Conservation (phyloP, 64 coral and sea anemone genomes). For the Trachythela sp. region DNA sequence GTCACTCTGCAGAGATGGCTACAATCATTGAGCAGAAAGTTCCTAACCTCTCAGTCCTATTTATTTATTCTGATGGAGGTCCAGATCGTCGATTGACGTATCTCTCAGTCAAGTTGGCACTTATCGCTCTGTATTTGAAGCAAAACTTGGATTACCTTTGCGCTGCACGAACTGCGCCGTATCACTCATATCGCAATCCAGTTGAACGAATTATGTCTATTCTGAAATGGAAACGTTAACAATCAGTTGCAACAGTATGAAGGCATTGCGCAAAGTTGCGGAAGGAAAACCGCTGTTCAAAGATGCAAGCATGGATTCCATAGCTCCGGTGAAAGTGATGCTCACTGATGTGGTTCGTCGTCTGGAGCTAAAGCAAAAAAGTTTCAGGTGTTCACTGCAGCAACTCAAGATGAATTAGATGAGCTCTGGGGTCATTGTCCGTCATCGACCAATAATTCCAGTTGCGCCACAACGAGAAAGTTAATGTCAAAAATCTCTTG, state of each 20-base stretch:
- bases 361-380: conserved; percentile 19
- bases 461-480: conserved; percentile 8
- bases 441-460: conserved; percentile 13
- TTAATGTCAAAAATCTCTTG: neutral
- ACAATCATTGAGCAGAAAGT: neutral
- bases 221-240: conserved; percentile 14
- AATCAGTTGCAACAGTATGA: conserved; percentile 12
- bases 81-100: conserved; percentile 14
- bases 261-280: conserved; percentile 19
- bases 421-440: conserved; percentile 10
- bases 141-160: conserved; percentile 9
- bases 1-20: neutral
- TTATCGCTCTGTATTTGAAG: conserved; percentile 15
- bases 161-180: conserved; percentile 8
- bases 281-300: conserved; percentile 22
- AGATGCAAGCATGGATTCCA: conserved; percentile 11
- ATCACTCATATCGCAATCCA: conserved; percentile 18
- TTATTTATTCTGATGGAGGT: conserved; percentile 20
- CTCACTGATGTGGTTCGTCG: conserved; percentile 10
- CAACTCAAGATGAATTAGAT: conserved; percentile 12
- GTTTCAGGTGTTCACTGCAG: neutral
- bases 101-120: conserved; percentile 13
- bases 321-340: conserved; percentile 26
- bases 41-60: conserved; percentile 10
- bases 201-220: conserved; percentile 29